Evolutionary conservation across 2,113 vertebrate genomes (phyloP).

Genomic region (Turdus rufiventris): DNA sequence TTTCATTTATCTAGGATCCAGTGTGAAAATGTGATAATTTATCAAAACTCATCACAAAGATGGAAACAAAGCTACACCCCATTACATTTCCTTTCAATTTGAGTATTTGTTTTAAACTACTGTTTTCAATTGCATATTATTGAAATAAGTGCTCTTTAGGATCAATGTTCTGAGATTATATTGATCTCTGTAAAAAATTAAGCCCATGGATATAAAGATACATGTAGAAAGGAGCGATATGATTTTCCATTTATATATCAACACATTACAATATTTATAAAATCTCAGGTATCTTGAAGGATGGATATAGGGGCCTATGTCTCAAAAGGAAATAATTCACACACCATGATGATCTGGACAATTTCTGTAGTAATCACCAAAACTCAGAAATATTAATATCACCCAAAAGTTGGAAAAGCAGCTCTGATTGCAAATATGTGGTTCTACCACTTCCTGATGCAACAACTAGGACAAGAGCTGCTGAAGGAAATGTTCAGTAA

Average conservation of each 20-base stretch:
- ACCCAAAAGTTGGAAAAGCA: not conserved
- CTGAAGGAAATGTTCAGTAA: not conserved
- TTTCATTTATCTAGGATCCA: not conserved
- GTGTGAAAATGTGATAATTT: not conserved
- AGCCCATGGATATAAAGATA: not conserved
- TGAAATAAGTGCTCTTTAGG: not conserved
- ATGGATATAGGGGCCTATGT: not conserved
- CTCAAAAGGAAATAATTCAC: not conserved
- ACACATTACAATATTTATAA: not conserved
- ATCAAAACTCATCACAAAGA: not conserved
- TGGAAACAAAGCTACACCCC: not conserved
- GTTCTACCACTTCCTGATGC: not conserved
- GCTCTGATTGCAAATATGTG: not conserved
- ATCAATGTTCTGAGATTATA: not conserved
- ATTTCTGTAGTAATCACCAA: not conserved
- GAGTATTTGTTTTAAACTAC: not conserved
- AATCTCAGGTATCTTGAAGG: not conserved
- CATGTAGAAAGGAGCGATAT: not conserved
- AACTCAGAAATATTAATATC: not conserved
- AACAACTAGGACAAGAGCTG: not conserved
- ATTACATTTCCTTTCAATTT: not conserved
- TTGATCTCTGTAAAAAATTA: not conserved
- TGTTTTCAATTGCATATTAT: not conserved
- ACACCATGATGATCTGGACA: rapidly evolving
- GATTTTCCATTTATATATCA: not conserved